Evolutionary conservation across 2,888 invertebrate species (phyloP).

Genomic region (Branchipolynoe longqiensis): DNA sequence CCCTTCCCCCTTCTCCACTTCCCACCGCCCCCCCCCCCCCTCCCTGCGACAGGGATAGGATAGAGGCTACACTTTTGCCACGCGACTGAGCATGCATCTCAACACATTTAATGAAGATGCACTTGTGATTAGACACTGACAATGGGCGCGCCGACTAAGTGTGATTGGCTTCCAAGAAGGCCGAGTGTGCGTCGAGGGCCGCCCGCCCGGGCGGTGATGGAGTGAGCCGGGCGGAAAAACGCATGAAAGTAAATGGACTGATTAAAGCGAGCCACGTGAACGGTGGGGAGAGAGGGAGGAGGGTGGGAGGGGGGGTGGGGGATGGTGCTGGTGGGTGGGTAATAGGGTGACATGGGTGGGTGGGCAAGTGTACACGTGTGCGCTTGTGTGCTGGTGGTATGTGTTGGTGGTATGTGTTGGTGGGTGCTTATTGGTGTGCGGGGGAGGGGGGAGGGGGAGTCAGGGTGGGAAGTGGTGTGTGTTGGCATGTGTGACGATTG

Average conservation of each 20-base stretch:
- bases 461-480: no score
- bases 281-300: neutral
- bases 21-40: neutral
- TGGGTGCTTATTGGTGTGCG: no score
- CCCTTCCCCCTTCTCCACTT: neutral
- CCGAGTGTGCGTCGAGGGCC: neutral
- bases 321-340: no score
- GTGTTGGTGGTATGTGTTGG: no score
- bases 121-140: constrained; percentile 42
- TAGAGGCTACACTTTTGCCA: neutral
- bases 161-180: constrained; percentile 26
- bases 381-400: no score
- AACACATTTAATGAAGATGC: constrained; percentile 55
- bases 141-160: constrained; percentile 31
- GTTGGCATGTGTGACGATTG: no score
- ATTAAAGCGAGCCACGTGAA: constrained; percentile 28
- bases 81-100: neutral
- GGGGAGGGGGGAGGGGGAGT: no score
- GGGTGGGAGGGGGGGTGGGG: no score
- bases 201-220: neutral
- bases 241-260: constrained; percentile 57
- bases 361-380: no score
- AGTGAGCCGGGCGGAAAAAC: constrained; percentile 55
- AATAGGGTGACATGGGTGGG: no score
- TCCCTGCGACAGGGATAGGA: neutral